Evolutionary conservation across 2,113 vertebrate genomes (phyloP).

Genomic region (Charadrius vociferus): DNA sequence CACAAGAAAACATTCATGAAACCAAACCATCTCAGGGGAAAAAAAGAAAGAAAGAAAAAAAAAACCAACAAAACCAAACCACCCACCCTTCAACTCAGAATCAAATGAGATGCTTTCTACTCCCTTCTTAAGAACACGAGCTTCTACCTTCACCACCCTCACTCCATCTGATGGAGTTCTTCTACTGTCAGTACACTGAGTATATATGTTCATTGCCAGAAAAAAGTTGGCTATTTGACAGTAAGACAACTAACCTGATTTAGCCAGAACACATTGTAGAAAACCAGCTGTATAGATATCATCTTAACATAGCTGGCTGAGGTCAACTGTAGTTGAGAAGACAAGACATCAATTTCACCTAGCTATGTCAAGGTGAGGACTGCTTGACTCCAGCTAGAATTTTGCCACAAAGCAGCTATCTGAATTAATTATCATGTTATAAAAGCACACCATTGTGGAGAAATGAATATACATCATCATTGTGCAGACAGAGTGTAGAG

Average conservation of each 20-base stretch:
- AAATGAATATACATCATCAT: background rate
- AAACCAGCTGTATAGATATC: background rate
- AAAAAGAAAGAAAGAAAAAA: background rate
- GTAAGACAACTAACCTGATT: background rate
- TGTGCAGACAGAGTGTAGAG: background rate
- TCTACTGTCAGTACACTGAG: background rate
- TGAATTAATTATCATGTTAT: background rate
- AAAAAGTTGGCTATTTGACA: background rate
- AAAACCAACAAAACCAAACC: background rate
- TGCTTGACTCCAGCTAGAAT: background rate
- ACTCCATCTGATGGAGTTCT: background rate
- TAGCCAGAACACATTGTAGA: background rate
- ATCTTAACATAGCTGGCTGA: background rate
- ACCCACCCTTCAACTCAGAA: background rate
- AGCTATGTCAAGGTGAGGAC: background rate
- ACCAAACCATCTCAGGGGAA: background rate
- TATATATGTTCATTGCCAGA: background rate
- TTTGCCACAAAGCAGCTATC: background rate
- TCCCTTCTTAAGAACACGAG: background rate
- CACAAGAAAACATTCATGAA: background rate
- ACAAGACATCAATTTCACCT: background rate
- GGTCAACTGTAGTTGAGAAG: background rate
- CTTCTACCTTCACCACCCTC: background rate
- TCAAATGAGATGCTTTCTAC: background rate
- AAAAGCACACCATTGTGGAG: background rate